A percentile compares a stretch with the other conserved stretches of the same genome.
Conservation (phyloP, 2,113 vertebrate genomes). For the Girardinichthys multiradiatus region DNA sequence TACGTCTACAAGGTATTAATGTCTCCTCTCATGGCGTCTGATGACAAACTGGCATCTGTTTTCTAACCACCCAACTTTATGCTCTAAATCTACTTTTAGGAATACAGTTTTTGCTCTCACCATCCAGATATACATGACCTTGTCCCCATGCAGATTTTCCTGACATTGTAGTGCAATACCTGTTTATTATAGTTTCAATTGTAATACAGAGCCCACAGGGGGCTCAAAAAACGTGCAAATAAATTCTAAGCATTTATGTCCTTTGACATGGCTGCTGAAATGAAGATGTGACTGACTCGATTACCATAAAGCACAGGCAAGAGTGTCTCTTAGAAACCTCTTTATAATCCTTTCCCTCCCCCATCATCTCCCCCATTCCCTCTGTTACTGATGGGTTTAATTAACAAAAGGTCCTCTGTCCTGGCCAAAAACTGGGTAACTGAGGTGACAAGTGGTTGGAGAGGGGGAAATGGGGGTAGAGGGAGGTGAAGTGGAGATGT, state of each 20-base stretch:
- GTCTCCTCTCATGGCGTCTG: too few species aligned
- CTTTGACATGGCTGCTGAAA: constrained; percentile 34
- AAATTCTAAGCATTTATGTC: constrained; percentile 13
- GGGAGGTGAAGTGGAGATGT: constrained; percentile 7
- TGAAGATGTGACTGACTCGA: constrained; percentile 38
- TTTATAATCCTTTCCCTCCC: background rate
- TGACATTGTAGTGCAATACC: constrained; percentile 54
- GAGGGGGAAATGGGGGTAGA: background rate
- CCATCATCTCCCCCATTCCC: background rate
- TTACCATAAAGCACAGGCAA: constrained; percentile 32
- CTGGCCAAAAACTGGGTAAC: constrained; percentile 53
- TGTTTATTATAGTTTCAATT: constrained; percentile 65
- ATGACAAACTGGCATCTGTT: too few species aligned
- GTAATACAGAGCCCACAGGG: constrained; percentile 57
- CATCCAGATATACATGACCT: too few species aligned
- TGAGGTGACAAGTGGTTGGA: constrained; percentile 23
- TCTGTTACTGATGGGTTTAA: constrained; percentile 71
- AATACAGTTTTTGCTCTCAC: too few species aligned
- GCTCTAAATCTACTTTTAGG: too few species aligned
- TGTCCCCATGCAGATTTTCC: too few species aligned
- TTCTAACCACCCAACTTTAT: too few species aligned
- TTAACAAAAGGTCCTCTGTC: constrained; percentile 62
- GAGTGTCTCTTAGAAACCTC: constrained; percentile 6
- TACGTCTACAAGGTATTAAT: too few species aligned
- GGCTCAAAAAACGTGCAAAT: constrained; percentile 33